Base-by-base conservation (phyloP, 1,140 invertebrate species). In the Heliothis subflexa region DNA sequence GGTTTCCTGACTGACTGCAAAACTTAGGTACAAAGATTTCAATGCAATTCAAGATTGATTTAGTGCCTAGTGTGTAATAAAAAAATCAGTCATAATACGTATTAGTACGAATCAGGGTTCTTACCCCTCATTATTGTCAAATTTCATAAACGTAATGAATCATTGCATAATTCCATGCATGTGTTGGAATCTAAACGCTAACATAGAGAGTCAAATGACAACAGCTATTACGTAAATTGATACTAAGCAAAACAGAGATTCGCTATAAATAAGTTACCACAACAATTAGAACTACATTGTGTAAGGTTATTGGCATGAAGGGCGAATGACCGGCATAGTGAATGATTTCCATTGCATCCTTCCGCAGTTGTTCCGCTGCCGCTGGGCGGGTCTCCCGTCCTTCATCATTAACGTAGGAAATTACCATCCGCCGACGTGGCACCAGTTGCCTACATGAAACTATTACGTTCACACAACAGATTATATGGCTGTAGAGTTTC, bases 381-480 rank as follows among this genome's bases (percentile, higher is more conserved):
- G 40, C 21, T 61, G 72, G 59, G 55, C 71, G 55, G 33, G 16
- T n/a, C 57, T 40, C 52, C 54, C 40, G 47, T 54, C 59, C 59
- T 75, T 75, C 73, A 52, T 49, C 18, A 61, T n/a, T n/a, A 75
- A n/a, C 45, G 73, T 62, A 75, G 73, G 73, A 75, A 50, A 75
- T 75, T 75, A 61, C 49, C 59, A 62, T 75, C 73, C 73, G 73
- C 49, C 49, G 47, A 75, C 73, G 47, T 5, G 45, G 55, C 12
- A 40, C 7, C 4, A 75, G 40, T 57, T 75, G 18, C 59, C 47
- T 62, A 54, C 47, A 75, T 62, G 47, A 64, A 64, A 33, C n/a
- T 75, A 64, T 75, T 52, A 66, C 47, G 62, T 47, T 21, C 62
- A 10, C 16, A 66, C 40, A 47, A 61, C 55, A 61, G 40, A 61